Percentiles rank a stretch among this genome's conserved stretches.
These are phyloP conservation scores for Mythimna vitellina DNA, from an alignment of 2,888 invertebrate species.

Conservation along the genomic window DNA sequence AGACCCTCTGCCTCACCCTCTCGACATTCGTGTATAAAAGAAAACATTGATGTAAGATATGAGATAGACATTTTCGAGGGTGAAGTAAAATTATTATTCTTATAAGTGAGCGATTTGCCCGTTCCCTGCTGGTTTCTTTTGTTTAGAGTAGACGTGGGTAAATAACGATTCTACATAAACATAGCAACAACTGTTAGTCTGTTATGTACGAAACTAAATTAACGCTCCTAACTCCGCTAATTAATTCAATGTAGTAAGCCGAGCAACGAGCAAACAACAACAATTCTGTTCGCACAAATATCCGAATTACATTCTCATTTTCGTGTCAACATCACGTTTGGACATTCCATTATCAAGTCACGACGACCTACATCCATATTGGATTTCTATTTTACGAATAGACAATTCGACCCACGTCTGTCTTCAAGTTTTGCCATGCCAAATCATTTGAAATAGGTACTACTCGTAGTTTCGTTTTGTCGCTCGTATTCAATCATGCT, in stretches of 20 bases:
- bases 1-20: constrained; percentile 76
- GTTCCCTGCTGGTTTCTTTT: constrained; percentile 65
- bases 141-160: constrained; percentile 66
- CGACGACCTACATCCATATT: constrained; percentile 76
- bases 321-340: constrained; percentile 77
- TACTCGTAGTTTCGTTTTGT: constrained; percentile 36
- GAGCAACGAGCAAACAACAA: constrained; percentile 52
- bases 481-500: constrained; percentile 30
- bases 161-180: constrained; percentile 54
- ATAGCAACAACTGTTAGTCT: constrained; percentile 20
- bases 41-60: constrained; percentile 83
- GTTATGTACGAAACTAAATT: constrained; percentile 27
- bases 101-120: constrained; percentile 69
- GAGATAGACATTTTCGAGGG: constrained; percentile 74
- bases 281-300: constrained; percentile 67
- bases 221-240: constrained; percentile 43
- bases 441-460: constrained; percentile 15
- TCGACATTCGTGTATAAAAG: constrained; percentile 78
- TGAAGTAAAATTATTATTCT: constrained; percentile 76
- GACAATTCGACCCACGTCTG: constrained; percentile 67
- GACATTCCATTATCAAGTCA: constrained; percentile 77
- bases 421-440: constrained; percentile 42
- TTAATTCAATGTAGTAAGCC: constrained; percentile 42
- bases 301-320: constrained; percentile 73
- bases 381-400: constrained; percentile 74